Evolutionary conservation across 2,113 vertebrate genomes (phyloP), one percentile per base, ranked within the genome.

Genomic region (Bubo bubo): DNA sequence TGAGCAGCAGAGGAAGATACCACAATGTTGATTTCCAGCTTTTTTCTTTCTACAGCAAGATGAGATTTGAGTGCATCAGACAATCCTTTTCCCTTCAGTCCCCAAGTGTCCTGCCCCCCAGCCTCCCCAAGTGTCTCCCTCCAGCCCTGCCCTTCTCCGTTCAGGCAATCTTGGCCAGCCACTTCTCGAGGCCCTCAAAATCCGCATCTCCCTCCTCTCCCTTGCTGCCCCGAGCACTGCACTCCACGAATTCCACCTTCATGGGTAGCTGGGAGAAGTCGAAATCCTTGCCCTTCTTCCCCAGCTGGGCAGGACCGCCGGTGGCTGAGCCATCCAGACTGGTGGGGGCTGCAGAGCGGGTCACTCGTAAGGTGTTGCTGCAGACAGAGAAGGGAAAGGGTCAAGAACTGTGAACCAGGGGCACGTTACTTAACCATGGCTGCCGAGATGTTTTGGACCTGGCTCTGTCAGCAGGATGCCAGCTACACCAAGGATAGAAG

Each of bases 221-320:
- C 91, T 98, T 98, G 68, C 90, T 98, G 47, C 99, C 98, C 20
- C 98, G 98, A 81, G 99, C 99, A 8, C 99, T 99, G 95, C 99
- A 99, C 97, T 99, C 99, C 73, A 99, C 79, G 9, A 99, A 99
- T 96, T 99, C 99, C 97, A 99, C 99, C 92, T 98, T 99, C 98
- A 99, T 94, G 26, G 99, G 97, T 86, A 99, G 93, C 97, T 99
- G 99, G 77, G 98, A 99, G 97, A 99, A 99, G 64, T 99, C 99
- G 9, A 99, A 99, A 62, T 99, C 99, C 93, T 99, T 99, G 90
- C 99, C 99, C 96, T 99, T 99, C 97, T 98, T 99, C 12, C 99
- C 99, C 90, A 99, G 98, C 66, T 98, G 98, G 75, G 98, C 80
- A 83, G 95, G 79, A 8, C 95, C 97, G 19, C 97, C 98, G 1